A percentile compares a stretch with the other conserved stretches of the same genome.
phyloP scores from a whole-genome alignment of 2,113 vertebrate species.

The Parus major region DNA sequence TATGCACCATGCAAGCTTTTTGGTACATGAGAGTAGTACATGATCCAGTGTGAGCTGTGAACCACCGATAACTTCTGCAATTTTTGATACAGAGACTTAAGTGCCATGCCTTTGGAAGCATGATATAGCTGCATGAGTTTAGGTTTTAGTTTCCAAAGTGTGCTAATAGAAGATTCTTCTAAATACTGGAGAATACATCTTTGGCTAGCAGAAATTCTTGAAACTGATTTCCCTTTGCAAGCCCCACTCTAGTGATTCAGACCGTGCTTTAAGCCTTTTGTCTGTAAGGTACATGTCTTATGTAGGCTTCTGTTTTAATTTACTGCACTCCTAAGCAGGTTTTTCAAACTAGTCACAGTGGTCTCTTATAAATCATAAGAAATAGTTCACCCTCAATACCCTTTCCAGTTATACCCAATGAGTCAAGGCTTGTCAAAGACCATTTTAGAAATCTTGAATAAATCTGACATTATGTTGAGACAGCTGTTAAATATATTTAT shows the following conservation, averaged over 20 bases:
- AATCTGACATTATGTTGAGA: constrained; percentile 69
- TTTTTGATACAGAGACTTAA: background rate
- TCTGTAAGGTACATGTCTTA: constrained; percentile 46
- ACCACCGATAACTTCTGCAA: background rate
- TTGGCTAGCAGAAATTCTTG: constrained; percentile 28
- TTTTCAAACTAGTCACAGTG: constrained; percentile 56
- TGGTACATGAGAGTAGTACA: background rate
- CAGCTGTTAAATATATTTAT: constrained; percentile 67
- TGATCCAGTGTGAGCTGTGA: background rate
- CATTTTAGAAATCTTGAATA: constrained; percentile 68
- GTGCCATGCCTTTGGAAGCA: background rate
- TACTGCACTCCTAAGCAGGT: constrained; percentile 42
- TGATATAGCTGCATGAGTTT: background rate
- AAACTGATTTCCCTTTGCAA: background rate
- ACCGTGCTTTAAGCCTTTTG: constrained; percentile 38
- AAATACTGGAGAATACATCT: background rate
- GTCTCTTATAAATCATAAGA: constrained; percentile 62
- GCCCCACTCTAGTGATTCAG: constrained; percentile 38
- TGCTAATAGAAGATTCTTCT: background rate
- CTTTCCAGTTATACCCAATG: constrained; percentile 28
- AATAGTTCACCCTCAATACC: constrained; percentile 41
- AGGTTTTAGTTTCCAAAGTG: constrained; percentile 7
- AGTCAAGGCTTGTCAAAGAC: constrained; percentile 57
- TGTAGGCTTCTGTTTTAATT: constrained; percentile 64
- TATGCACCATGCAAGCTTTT: background rate